phyloP scores from a whole-genome alignment of 2,113 vertebrate species.

The Lethenteron camtschaticum region DNA sequence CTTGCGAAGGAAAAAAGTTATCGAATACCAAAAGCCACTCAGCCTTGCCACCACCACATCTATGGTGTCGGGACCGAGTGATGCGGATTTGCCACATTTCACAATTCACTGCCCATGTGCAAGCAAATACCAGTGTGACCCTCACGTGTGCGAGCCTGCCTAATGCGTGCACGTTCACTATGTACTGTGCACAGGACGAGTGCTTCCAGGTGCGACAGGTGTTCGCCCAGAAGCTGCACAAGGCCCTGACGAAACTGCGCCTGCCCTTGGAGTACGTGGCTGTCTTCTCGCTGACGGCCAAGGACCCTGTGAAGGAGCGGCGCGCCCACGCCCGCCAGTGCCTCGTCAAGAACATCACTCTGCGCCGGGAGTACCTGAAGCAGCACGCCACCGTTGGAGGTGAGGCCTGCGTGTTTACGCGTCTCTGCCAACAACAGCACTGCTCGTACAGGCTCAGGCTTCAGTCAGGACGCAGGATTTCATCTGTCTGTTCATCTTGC shows the following conservation, averaged over 20 bases:
- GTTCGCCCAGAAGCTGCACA: conserved; percentile 89
- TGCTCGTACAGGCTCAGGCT: too few species aligned
- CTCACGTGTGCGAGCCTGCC: too few species aligned
- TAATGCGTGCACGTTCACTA: not conserved
- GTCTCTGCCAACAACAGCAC: too few species aligned
- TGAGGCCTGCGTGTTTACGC: conserved; percentile 19
- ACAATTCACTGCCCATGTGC: too few species aligned
- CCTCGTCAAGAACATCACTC: conserved; percentile 93
- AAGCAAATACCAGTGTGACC: too few species aligned
- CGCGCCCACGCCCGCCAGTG: conserved; percentile 89
- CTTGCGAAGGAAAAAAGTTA: too few species aligned
- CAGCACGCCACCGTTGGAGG: conserved; percentile 77
- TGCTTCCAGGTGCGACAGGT: conserved; percentile 98
- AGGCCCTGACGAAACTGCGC: conserved; percentile 70
- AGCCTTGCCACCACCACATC: too few species aligned
- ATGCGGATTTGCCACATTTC: too few species aligned
- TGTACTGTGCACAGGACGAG: conserved; percentile 44
- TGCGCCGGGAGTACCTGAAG: conserved; percentile 89
- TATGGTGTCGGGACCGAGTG: too few species aligned
- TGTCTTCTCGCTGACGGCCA: conserved; percentile 88
- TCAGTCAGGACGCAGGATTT: too few species aligned
- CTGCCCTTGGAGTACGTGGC: conserved; percentile 93
- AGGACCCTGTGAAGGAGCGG: conserved; percentile 94
- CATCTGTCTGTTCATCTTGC: too few species aligned
- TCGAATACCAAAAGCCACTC: too few species aligned